Evolutionary conservation across 2,888 invertebrate genomes (phyloP).

Genomic region (Thecocarcelia acutangulata): DNA sequence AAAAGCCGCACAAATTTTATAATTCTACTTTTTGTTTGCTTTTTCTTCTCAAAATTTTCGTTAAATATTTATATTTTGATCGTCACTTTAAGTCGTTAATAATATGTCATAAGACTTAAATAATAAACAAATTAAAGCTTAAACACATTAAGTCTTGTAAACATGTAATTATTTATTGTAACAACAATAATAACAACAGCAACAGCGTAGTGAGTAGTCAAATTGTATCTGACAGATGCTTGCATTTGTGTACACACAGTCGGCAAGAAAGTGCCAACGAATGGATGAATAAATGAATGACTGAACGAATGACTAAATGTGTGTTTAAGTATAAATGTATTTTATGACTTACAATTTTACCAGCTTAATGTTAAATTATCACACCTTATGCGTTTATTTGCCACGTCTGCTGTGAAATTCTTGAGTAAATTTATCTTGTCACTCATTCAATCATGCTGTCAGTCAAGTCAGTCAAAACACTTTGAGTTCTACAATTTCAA

Average conservation of each 20-base stretch:
- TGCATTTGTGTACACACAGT: not conserved
- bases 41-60: not conserved
- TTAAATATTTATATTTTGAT: conserved; percentile 4
- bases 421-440: conserved; percentile 60
- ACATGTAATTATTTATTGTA: conserved; percentile 17
- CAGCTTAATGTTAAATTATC: conserved; percentile 66
- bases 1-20: too few relatives aligned
- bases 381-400: conserved; percentile 57
- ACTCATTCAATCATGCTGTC: conserved; percentile 24
- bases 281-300: conserved; percentile 13
- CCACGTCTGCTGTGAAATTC: conserved; percentile 42
- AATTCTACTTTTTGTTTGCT: too few relatives aligned
- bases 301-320: conserved; percentile 3
- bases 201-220: not conserved
- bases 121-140: conserved; percentile 10
- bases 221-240: conserved; percentile 25
- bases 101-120: conserved; percentile 31
- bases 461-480: conserved; percentile 33
- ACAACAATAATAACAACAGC: not conserved
- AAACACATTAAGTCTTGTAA: conserved; percentile 10
- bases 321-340: conserved; percentile 26
- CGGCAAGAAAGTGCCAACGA: not conserved
- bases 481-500: conserved; percentile 13
- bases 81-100: conserved; percentile 5
- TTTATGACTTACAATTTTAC: conserved; percentile 64